Conservation (phyloP, 2,797 vertebrate species). For the Anableps anableps region DNA sequence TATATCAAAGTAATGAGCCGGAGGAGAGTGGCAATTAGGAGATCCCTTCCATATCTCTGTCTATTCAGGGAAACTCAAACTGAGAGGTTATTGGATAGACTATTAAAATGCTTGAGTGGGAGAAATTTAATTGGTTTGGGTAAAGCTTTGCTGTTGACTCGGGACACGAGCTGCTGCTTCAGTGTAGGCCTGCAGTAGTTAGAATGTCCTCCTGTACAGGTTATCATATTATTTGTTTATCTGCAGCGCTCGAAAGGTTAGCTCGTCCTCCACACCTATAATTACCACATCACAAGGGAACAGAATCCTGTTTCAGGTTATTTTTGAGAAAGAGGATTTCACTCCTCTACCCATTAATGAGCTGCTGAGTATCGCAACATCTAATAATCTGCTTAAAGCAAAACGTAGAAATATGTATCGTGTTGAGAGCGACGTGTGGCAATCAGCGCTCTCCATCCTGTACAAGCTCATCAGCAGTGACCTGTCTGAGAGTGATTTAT, state of each 20-base stretch:
- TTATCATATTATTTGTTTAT: conserved; percentile 61
- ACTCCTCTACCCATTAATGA: conserved; percentile 32
- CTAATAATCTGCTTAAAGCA: conserved; percentile 33
- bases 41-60: conserved; percentile 69
- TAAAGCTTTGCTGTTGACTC: conserved; percentile 65
- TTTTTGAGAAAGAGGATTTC: conserved; percentile 34
- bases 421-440: conserved; percentile 38
- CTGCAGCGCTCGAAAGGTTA: conserved; percentile 57
- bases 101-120: conserved; percentile 72
- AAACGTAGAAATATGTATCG: conserved; percentile 24
- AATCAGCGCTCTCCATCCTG: conserved; percentile 60
- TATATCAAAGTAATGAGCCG: conserved; percentile 79
- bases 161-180: conserved; percentile 46
- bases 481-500: conserved; percentile 72
- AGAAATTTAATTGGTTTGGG: conserved; percentile 75
- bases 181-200: conserved; percentile 33
- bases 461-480: conserved; percentile 70
- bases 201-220: conserved; percentile 43
- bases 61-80: conserved; percentile 69
- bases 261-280: conserved; percentile 34
- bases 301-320: conserved; percentile 14
- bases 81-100: conserved; percentile 73
- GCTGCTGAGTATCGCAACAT: conserved; percentile 34
- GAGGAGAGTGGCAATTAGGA: conserved; percentile 76
- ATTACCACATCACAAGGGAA: conserved; percentile 38